phyloP scores from a whole-genome alignment of 2,797 vertebrate species.

The Enteromius argenteus region DNA sequence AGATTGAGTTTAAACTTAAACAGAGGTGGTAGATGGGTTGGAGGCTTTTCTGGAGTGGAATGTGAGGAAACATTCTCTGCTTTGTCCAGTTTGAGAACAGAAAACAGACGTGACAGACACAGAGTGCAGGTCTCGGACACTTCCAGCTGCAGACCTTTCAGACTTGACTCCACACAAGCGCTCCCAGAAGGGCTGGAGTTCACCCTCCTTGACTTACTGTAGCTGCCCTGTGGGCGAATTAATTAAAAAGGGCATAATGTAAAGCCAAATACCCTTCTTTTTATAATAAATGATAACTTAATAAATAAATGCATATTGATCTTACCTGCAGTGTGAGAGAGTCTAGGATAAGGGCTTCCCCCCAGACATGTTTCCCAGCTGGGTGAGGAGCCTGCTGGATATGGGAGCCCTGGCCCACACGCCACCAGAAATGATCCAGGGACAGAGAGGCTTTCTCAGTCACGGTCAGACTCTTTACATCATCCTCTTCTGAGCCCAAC shows the following conservation, averaged over 20 bases:
- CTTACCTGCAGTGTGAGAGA: conserved; percentile 89
- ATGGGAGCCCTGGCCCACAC: conserved; percentile 96
- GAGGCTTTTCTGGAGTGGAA: conserved; percentile 53
- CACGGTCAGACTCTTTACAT: conserved; percentile 81
- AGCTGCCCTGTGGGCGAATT: conserved; percentile 83
- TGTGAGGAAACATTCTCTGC: conserved; percentile 49
- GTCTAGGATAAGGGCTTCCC: conserved; percentile 93
- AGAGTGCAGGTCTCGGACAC: conserved; percentile 90
- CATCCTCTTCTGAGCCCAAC: conserved; percentile 80
- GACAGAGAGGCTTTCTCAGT: conserved; percentile 86
- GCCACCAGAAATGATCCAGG: conserved; percentile 96
- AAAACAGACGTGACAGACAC: conserved; percentile 90
- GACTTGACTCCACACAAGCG: conserved; percentile 86
- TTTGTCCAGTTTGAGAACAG: conserved; percentile 71
- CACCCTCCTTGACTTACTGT: conserved; percentile 81
- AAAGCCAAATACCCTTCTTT: background rate
- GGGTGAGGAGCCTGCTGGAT: conserved; percentile 96
- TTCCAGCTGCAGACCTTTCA: conserved; percentile 92
- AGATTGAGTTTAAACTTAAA: conserved; percentile 91
- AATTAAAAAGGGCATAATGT: background rate
- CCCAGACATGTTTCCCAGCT: conserved; percentile 95
- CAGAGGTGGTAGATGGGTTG: conserved; percentile 73
- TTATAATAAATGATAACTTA: background rate
- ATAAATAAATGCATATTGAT: background rate
- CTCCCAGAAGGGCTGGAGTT: conserved; percentile 79